phyloP scores from a whole-genome alignment of 2,797 vertebrate species.

The Microtus californicus region DNA sequence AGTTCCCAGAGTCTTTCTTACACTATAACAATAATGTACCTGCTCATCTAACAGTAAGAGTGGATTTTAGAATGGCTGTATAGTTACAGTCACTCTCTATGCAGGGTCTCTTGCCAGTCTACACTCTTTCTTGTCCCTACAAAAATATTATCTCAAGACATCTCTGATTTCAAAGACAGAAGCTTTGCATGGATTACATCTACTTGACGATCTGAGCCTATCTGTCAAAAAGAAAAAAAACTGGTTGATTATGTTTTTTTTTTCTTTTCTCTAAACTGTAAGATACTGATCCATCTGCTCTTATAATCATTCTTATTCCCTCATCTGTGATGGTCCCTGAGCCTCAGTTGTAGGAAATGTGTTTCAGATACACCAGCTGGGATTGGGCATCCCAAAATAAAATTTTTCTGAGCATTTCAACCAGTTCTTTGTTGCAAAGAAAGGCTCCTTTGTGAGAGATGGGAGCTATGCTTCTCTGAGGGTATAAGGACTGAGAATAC shows the following conservation, averaged over 20 bases:
- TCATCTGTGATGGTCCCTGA: neutral
- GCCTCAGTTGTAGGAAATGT: neutral
- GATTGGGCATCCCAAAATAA: neutral
- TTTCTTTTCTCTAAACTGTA: neutral
- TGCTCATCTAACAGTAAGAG: conserved; percentile 14
- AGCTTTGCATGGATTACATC: neutral
- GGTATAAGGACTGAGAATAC: neutral
- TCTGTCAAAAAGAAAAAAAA: neutral
- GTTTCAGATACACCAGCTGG: neutral
- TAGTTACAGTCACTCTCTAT: neutral
- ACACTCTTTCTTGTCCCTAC: neutral
- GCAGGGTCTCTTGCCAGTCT: neutral
- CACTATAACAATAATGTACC: neutral
- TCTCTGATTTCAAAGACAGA: neutral
- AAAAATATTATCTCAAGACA: conserved; percentile 14
- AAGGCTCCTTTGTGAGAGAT: neutral
- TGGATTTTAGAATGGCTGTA: neutral
- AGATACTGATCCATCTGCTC: neutral
- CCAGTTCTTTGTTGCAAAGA: neutral
- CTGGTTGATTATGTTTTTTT: neutral
- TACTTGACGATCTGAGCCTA: neutral
- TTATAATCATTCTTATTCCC: neutral
- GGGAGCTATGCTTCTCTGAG: neutral
- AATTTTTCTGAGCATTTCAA: neutral
- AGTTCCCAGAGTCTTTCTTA: neutral